Percentiles rank a stretch among this genome's conserved stretches.
phyloP scores from a whole-genome alignment of 2,113 vertebrate genomes.

The Ammodytes marinus region DNA sequence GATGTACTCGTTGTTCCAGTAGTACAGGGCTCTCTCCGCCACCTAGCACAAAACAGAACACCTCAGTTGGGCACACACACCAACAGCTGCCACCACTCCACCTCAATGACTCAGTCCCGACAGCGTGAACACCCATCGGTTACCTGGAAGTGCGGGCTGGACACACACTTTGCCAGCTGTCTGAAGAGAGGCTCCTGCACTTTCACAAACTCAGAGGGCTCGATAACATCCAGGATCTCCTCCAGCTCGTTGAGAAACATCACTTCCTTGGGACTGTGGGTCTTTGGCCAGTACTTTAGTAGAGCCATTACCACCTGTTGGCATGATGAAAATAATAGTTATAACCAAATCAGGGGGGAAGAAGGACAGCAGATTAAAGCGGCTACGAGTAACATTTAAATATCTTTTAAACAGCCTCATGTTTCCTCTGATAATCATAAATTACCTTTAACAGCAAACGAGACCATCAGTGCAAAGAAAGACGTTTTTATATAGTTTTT shows the following conservation, averaged over 20 bases:
- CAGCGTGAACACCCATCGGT: background rate
- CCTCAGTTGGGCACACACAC: background rate
- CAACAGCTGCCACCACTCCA: background rate
- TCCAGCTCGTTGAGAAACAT: conserved; percentile 99
- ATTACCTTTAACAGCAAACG: no score
- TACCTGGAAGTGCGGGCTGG: conserved; percentile 98
- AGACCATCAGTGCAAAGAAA: no score
- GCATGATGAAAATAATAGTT: background rate
- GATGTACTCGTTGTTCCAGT: conserved; percentile 98
- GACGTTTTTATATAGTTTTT: no score
- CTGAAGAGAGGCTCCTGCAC: conserved; percentile 98
- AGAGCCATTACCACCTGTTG: conserved; percentile 96
- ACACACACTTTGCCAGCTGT: conserved; percentile 97
- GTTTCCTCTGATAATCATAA: no score
- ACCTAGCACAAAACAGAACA: conserved; percentile 81
- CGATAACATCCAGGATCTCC: conserved; percentile 97
- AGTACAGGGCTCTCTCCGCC: conserved; percentile 95
- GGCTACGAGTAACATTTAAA: no score
- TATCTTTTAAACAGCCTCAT: no score
- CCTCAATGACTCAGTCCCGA: no score
- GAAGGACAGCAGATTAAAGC: no score
- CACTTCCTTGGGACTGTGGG: conserved; percentile 98
- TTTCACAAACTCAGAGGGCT: conserved; percentile 97
- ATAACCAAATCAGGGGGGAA: background rate
- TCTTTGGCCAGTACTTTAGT: conserved; percentile 99